phyloP scores from a whole-genome alignment of 2,113 vertebrate genomes.

The Cygnus atratus region DNA sequence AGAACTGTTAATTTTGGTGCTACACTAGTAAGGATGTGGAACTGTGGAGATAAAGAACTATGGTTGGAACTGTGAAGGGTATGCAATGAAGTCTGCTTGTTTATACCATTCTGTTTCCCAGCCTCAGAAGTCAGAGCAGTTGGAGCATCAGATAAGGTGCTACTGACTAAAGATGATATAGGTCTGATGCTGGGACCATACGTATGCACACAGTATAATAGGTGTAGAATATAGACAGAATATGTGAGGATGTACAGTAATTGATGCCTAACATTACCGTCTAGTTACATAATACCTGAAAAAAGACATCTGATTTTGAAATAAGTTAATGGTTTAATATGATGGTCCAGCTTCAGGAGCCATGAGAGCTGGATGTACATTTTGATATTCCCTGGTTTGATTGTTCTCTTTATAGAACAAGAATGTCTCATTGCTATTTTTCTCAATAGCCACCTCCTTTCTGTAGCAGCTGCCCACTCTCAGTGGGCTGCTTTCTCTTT shows the following conservation, averaged over 20 bases:
- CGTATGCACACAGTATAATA: rapidly evolving
- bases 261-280: not conserved
- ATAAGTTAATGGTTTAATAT: not conserved
- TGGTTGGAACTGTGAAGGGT: not conserved
- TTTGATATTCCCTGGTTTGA: not conserved
- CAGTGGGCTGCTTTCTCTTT: not conserved
- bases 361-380: rapidly evolving
- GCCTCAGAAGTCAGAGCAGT: not conserved
- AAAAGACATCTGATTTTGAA: not conserved
- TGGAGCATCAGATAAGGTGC: not conserved
- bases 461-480: not conserved
- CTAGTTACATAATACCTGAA: not conserved
- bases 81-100: not conserved
- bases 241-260: not conserved
- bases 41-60: not conserved
- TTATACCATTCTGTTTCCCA: not conserved
- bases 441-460: not conserved
- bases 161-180: not conserved
- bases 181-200: not conserved
- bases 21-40: not conserved
- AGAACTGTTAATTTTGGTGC: not conserved
- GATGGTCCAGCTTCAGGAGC: not conserved
- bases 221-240: not conserved
- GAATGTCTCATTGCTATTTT: not conserved
- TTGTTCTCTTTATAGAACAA: not conserved